Percentiles rank a stretch among this genome's conserved stretches.
Conservation (phyloP, 2,888 invertebrate genomes). For the Amphipyra tragopoginis region DNA sequence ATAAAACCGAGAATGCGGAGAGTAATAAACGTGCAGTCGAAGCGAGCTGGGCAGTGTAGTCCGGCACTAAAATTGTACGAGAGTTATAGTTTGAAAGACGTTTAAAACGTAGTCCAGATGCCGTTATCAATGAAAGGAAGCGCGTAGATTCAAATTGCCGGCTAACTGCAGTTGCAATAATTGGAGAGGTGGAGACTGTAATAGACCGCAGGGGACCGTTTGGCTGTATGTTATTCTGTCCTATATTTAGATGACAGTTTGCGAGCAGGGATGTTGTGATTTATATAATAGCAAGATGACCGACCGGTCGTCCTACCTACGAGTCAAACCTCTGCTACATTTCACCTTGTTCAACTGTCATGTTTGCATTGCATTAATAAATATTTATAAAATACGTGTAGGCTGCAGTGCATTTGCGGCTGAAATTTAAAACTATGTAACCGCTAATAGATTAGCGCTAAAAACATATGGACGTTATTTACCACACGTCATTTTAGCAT, state of each 20-base stretch:
- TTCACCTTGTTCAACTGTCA: slow-evolving; percentile 4
- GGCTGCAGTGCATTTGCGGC: slow-evolving; percentile 58
- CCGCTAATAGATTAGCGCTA: slow-evolving; percentile 66
- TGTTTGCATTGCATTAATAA: slow-evolving; percentile 38
- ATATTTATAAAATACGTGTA: slow-evolving; percentile 59
- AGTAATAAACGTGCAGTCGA: slow-evolving; percentile 3
- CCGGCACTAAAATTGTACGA: slow-evolving; percentile 4
- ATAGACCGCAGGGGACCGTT: slow-evolving; percentile 74
- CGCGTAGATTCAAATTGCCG: slow-evolving; percentile 77
- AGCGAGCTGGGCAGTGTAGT: background rate
- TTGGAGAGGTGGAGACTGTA: slow-evolving; percentile 74
- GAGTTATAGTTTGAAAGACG: slow-evolving; percentile 26
- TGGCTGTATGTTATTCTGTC: slow-evolving; percentile 66
- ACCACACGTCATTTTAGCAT: slow-evolving; percentile 52
- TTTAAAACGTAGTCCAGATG: slow-evolving; percentile 45
- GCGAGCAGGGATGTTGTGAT: slow-evolving; percentile 71
- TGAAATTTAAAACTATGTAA: slow-evolving; percentile 70
- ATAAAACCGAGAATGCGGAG: slow-evolving; percentile 3
- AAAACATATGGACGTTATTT: slow-evolving; percentile 61
- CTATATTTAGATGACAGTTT: slow-evolving; percentile 77
- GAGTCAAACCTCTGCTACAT: slow-evolving; percentile 17
- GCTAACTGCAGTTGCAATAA: slow-evolving; percentile 79
- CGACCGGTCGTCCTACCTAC: slow-evolving; percentile 32
- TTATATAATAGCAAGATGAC: slow-evolving; percentile 67
- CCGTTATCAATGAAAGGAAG: slow-evolving; percentile 74